phyloP scores from a whole-genome alignment of 2,113 vertebrate genomes.

The Eidolon helvum region DNA sequence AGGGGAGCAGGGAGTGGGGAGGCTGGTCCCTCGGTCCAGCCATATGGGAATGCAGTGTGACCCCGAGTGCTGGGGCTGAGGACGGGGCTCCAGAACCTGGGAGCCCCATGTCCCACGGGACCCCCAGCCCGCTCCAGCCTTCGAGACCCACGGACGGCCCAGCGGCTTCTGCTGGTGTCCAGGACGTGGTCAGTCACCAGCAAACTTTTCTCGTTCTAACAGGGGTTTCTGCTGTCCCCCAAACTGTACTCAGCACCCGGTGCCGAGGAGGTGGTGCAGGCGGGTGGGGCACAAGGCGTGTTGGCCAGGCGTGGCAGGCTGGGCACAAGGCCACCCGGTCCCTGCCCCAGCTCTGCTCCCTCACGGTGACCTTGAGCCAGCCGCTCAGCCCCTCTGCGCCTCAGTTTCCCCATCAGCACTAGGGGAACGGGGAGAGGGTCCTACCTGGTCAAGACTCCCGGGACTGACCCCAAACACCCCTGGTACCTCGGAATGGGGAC shows the following conservation, averaged over 20 bases:
- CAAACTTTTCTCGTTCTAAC: conserved; percentile 27
- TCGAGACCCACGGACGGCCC: not conserved
- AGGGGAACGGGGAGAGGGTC: fast-evolving
- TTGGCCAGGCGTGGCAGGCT: not conserved
- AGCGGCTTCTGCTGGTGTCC: not conserved
- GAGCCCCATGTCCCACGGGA: not conserved
- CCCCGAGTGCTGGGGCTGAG: not conserved
- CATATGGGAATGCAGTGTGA: fast-evolving
- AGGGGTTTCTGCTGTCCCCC: not conserved
- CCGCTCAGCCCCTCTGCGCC: not conserved
- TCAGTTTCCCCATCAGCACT: conserved; percentile 55
- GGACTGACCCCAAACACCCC: not conserved
- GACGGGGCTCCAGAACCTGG: not conserved
- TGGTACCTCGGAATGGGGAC: not conserved
- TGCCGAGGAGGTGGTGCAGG: not conserved
- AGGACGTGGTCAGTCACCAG: not conserved
- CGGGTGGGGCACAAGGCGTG: not conserved
- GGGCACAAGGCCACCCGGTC: not conserved
- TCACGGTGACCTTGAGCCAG: conserved; percentile 60
- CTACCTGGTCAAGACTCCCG: not conserved
- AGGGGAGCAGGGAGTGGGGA: not conserved
- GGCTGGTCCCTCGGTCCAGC: fast-evolving
- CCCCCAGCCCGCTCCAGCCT: not conserved
- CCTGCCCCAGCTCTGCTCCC: not conserved
- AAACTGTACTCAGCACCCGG: fast-evolving